Evolutionary conservation across 1,140 invertebrate species (phyloP), one percentile per base, ranked within the genome.

Genomic region (Trypoxylus dichotomus): DNA sequence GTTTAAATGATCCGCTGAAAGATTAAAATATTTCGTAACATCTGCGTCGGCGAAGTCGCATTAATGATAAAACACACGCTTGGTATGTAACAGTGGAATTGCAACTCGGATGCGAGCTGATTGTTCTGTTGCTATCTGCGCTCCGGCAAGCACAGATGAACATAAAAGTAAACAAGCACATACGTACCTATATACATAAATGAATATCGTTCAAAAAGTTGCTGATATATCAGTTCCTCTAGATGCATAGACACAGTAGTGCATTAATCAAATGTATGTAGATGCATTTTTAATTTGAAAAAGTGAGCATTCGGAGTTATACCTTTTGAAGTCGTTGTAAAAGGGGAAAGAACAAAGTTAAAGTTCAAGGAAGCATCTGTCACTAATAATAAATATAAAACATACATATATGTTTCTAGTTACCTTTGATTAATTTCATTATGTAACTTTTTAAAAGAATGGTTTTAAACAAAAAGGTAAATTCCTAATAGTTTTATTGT

Each of bases 21-120:
- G 47, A 68, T 68, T 68, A 24, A 68, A 68, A 68, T 68, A 68
- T 68, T 27, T 68, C 47, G 60, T 24, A 29, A 29, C 60, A 68
- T 68, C 19, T 21, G 24, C 24, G 1, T 13, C 60, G 27, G 15
- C 21, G 60, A 68, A 68, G 11, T 68, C 21, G 27, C 27, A 24
- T 25, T 27, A 24, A 27, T 25, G 27, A 8, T 2, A 68, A 68
- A 68, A 68, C 60, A 68, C 21, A 29, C 27, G 13, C 60, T 11
- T 19, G 47, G 47, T 54, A 54, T 24, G 60, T 27, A 68, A 68
- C 60, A 68, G 27, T 68, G 24, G 60, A 21, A 68, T 29, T 68
- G 60, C 24, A 68, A 68, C 27, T 68, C 60, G 24, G 27, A 68
- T 29, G 6, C 11, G 13, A 68, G 27, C 24, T 24, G 60, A 68